A percentile compares a stretch with the other conserved stretches of the same genome.
Evolutionary conservation across 2,888 invertebrate species (phyloP).

Genomic region (Clistopyga incitator): DNA sequence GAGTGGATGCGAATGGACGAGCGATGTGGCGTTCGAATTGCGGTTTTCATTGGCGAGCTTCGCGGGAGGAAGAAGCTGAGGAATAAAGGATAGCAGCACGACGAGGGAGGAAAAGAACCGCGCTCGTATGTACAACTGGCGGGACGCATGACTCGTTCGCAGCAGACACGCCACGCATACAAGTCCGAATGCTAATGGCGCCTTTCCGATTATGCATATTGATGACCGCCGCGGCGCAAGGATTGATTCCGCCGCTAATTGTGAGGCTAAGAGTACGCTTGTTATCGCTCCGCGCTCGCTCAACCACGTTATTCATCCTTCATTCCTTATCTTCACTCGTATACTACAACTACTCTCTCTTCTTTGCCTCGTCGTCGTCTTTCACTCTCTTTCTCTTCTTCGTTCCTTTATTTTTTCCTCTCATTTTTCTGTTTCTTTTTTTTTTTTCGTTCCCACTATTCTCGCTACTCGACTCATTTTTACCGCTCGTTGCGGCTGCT

Average conservation of each 20-base stretch:
- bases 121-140: conserved; percentile 2
- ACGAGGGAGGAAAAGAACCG: conserved; percentile 26
- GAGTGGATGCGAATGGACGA: conserved; percentile 13
- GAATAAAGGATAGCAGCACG: conserved; percentile 16
- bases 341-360: conserved; percentile 61
- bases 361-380: conserved; percentile 47
- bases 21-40: conserved; percentile 2
- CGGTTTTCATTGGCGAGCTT: conserved; percentile 22
- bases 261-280: conserved; percentile 75
- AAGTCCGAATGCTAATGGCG: conserved; percentile 74
- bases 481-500: conserved; percentile 44
- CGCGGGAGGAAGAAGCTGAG: conserved; percentile 18
- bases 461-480: conserved; percentile 46
- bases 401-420: conserved; percentile 32
- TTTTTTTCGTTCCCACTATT: conserved; percentile 9
- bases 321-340: conserved; percentile 64
- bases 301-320: conserved; percentile 68
- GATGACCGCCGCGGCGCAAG: conserved; percentile 72
- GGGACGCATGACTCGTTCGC: conserved; percentile 36
- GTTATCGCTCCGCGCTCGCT: conserved; percentile 71
- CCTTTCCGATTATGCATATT: conserved; percentile 77
- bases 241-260: conserved; percentile 79
- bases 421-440: conserved; percentile 22
- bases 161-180: conserved; percentile 52
- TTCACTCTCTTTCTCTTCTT: conserved; percentile 41